phyloP scores from a whole-genome alignment of 2,888 invertebrate species.

The Synanthedon formicaeformis region DNA sequence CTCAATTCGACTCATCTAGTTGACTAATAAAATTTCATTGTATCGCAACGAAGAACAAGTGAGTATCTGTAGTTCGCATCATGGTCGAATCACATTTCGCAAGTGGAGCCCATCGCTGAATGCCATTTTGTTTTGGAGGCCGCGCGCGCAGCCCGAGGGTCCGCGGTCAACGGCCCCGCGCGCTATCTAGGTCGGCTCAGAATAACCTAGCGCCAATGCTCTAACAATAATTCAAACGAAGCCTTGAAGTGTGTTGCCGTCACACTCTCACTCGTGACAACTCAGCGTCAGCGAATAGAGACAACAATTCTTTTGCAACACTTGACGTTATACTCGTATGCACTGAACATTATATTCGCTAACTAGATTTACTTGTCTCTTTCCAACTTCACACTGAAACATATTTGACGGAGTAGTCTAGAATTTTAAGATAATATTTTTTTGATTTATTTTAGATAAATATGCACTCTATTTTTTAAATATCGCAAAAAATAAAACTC shows the following conservation, averaged over 20 bases:
- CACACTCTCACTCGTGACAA: slow-evolving; percentile 47
- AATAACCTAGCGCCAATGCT: slow-evolving; percentile 69
- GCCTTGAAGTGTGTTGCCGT: slow-evolving; percentile 52
- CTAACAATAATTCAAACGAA: slow-evolving; percentile 63
- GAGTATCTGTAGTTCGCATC: slow-evolving; percentile 39
- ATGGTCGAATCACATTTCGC: slow-evolving; percentile 61
- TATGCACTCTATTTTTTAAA: too few species aligned
- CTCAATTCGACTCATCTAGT: background rate
- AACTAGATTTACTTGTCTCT: slow-evolving; percentile 45
- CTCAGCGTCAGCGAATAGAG: slow-evolving; percentile 32
- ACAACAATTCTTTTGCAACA: slow-evolving; percentile 49
- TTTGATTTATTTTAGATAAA: too few species aligned
- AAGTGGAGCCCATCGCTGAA: slow-evolving; percentile 67
- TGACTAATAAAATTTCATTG: background rate
- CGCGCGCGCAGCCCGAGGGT: slow-evolving; percentile 61
- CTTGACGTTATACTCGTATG: slow-evolving; percentile 15
- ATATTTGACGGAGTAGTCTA: slow-evolving; percentile 17
- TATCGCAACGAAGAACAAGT: slow-evolving; percentile 18
- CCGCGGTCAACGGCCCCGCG: slow-evolving; percentile 67
- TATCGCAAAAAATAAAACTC: too few species aligned
- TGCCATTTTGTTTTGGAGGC: slow-evolving; percentile 70
- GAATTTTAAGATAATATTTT: too few species aligned
- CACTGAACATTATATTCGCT: slow-evolving; percentile 31
- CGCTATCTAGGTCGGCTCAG: slow-evolving; percentile 68
- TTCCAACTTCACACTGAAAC: slow-evolving; percentile 30